phyloP scores from a whole-genome alignment of 2,113 vertebrate genomes.

The Phoxinus phoxinus region DNA sequence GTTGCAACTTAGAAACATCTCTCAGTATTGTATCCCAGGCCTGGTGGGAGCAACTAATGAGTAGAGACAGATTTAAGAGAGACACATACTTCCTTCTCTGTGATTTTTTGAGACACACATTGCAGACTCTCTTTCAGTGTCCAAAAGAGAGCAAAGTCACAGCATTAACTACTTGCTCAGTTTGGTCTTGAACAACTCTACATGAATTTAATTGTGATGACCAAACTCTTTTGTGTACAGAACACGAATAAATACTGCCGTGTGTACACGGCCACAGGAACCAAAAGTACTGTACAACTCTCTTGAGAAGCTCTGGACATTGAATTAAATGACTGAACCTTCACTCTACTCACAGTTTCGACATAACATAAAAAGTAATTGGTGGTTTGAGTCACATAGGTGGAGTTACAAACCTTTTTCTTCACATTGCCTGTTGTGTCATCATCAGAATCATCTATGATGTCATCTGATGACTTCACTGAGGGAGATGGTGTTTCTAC shows the following conservation, averaged over 20 bases:
- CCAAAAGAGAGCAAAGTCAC: not conserved
- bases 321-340: not conserved
- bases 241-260: not conserved
- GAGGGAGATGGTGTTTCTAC: slow-evolving; percentile 3
- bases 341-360: not conserved
- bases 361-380: not conserved
- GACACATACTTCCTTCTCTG: not conserved
- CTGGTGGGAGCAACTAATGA: not conserved
- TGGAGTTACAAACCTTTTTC: slow-evolving; percentile 63
- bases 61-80: not conserved
- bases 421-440: slow-evolving; percentile 75
- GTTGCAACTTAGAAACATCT: not conserved
- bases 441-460: slow-evolving; percentile 80
- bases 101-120: slow-evolving; percentile 27
- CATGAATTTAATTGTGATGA: not conserved
- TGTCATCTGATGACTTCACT: slow-evolving; percentile 61
- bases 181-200: not conserved
- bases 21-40: not conserved
- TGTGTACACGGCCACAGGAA: not conserved
- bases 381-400: not conserved
- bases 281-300: not conserved
- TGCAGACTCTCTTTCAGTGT: not conserved
- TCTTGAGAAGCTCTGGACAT: not conserved
- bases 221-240: not conserved
- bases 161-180: not conserved